Percentiles rank a stretch among this genome's conserved stretches.
Evolutionary conservation across 2,888 invertebrate genomes (phyloP).

Genomic region (Drosophila flavopinicola): DNA sequence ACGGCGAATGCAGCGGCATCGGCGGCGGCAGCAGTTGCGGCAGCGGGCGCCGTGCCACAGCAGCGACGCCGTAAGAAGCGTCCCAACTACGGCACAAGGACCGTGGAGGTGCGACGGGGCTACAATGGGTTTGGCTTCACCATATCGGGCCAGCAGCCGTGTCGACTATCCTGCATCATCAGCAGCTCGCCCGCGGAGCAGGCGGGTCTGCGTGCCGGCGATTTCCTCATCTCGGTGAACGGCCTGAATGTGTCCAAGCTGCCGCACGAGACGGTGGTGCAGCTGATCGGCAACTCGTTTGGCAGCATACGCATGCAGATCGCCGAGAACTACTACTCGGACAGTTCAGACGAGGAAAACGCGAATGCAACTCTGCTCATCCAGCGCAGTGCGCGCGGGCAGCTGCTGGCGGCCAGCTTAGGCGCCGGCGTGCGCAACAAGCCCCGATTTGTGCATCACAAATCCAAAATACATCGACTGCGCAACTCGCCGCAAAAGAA

Average conservation of each 20-base stretch:
- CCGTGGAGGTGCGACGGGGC: constrained; percentile 93
- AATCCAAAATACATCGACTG: constrained; percentile 86
- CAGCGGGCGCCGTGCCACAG: constrained; percentile 70
- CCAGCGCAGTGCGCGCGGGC: constrained; percentile 53
- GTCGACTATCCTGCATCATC: constrained; percentile 96
- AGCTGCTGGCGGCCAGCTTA: constrained; percentile 60
- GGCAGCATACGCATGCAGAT: constrained; percentile 94
- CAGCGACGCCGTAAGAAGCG: constrained; percentile 87
- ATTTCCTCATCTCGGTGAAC: constrained; percentile 96
- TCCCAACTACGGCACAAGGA: constrained; percentile 86
- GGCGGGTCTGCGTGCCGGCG: constrained; percentile 95
- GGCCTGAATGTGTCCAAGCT: constrained; percentile 95
- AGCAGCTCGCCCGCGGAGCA: constrained; percentile 94
- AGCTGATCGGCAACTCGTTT: constrained; percentile 93
- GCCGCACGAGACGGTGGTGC: constrained; percentile 96
- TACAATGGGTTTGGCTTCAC: constrained; percentile 98
- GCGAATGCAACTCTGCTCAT: constrained; percentile 80
- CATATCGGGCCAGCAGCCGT: constrained; percentile 98
- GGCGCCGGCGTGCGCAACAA: constrained; percentile 71
- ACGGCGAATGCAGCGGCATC: constrained; percentile 24
- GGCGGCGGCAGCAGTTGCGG: constrained; percentile 21
- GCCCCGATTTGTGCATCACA: constrained; percentile 85
- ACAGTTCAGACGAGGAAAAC: constrained; percentile 92
- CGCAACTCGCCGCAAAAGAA: constrained; percentile 86
- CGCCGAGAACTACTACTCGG: constrained; percentile 93